Conservation (phyloP, 2,113 vertebrate genomes). For the Centropristis striata region DNA sequence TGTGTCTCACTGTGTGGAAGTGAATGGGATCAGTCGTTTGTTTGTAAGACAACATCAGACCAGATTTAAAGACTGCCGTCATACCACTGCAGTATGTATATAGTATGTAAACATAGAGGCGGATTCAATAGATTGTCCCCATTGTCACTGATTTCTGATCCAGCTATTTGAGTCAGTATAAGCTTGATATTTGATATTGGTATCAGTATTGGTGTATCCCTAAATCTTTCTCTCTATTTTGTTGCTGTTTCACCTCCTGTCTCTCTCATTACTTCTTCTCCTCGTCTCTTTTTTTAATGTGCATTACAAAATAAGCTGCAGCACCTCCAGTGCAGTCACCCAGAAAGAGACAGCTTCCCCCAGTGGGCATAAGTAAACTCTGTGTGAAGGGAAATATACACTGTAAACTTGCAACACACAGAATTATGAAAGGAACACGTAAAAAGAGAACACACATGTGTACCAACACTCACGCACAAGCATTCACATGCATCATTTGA, state of each 20-base stretch:
- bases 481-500: slow-evolving; percentile 12
- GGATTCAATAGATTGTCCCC: too few species aligned
- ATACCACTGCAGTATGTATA: too few species aligned
- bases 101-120: too few species aligned
- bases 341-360: slow-evolving; percentile 56
- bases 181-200: too few species aligned
- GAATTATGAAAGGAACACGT: slow-evolving; percentile 7
- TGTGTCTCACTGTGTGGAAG: too few species aligned
- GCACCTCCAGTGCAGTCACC: slow-evolving; percentile 57
- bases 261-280: slow-evolving; percentile 1
- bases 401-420: slow-evolving; percentile 42
- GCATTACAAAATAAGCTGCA: slow-evolving; percentile 59
- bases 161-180: too few species aligned
- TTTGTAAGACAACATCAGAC: too few species aligned
- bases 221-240: neutral
- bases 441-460: neutral
- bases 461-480: too few species aligned
- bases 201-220: neutral
- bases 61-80: too few species aligned
- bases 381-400: slow-evolving; percentile 44
- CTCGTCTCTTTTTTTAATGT: slow-evolving; percentile 47
- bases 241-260: neutral
- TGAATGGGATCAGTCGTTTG: too few species aligned
- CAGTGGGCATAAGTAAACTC: slow-evolving; percentile 53
- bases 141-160: too few species aligned